Conservation (phyloP, 2,888 invertebrate genomes). For the Trachelus stipa region DNA sequence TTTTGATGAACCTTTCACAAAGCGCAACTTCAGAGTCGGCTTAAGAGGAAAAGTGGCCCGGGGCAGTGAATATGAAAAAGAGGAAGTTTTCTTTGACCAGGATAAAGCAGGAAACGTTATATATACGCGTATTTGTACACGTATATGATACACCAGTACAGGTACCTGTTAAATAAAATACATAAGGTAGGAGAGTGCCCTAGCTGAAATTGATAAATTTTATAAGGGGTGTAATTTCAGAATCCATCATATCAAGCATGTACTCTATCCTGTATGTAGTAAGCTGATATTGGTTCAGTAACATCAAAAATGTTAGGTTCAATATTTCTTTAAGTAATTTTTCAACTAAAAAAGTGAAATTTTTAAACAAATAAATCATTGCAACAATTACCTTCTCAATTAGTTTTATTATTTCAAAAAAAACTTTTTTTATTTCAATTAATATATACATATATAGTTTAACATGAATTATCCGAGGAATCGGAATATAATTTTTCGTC, state of each 20-base stretch:
- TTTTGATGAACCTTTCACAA: slow-evolving; percentile 10
- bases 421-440: no score
- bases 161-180: not conserved
- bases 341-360: not conserved
- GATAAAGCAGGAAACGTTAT: not conserved
- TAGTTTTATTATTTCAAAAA: no score
- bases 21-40: slow-evolving; percentile 2
- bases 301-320: not conserved
- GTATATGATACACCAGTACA: not conserved
- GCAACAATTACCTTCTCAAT: not conserved
- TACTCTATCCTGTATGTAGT: not conserved
- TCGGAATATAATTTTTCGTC: no score
- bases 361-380: not conserved
- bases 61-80: not conserved
- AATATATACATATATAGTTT: no score
- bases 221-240: not conserved
- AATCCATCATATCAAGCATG: no score
- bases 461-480: no score
- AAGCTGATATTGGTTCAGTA: not conserved
- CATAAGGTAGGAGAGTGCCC: not conserved
- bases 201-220: not conserved
- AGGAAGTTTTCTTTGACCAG: not conserved
- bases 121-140: not conserved
- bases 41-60: not conserved
- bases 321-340: not conserved